Evolutionary conservation across 2,888 invertebrate genomes (phyloP).

Genomic region (Lacanobia wlatinum): DNA sequence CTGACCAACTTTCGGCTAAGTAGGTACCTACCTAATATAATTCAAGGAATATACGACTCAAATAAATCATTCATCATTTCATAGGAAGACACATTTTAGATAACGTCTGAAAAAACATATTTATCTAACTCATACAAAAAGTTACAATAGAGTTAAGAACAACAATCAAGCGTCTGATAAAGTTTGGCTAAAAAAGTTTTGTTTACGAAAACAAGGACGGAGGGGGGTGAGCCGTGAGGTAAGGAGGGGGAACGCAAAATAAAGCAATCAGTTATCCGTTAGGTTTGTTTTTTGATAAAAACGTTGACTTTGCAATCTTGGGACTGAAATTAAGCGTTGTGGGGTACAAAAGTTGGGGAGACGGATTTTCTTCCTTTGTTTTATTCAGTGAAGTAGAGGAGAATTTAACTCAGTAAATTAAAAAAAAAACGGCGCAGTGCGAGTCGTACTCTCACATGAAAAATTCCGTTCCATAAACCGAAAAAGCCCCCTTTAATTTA

Average conservation of each 20-base stretch:
- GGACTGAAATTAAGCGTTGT: slow-evolving; percentile 69
- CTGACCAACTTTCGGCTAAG: not conserved
- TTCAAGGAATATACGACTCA: not conserved
- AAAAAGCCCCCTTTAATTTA: too few relatives aligned
- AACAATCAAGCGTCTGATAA: slow-evolving; percentile 63
- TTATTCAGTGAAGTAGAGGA: not conserved
- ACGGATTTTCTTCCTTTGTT: not conserved
- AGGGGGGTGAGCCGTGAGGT: slow-evolving; percentile 54
- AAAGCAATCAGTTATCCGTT: slow-evolving; percentile 81
- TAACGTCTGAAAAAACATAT: slow-evolving; percentile 51
- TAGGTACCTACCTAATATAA: not conserved
- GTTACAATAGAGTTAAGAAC: slow-evolving; percentile 64
- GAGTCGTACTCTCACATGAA: too few relatives aligned
- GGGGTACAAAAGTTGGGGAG: slow-evolving; percentile 53
- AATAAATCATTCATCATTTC: slow-evolving; percentile 31
- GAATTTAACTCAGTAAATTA: too few relatives aligned
- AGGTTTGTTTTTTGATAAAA: slow-evolving; percentile 80
- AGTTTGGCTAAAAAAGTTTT: slow-evolving; percentile 70
- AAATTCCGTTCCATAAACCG: too few relatives aligned
- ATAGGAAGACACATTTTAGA: slow-evolving; percentile 32
- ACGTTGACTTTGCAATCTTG: slow-evolving; percentile 77
- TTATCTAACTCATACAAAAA: slow-evolving; percentile 60
- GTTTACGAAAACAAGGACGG: slow-evolving; percentile 70
- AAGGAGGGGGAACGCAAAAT: slow-evolving; percentile 65
- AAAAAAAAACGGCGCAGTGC: not conserved